Evolutionary conservation across 2,113 vertebrate genomes (phyloP).

Genomic region (Brachirus orientalis): DNA sequence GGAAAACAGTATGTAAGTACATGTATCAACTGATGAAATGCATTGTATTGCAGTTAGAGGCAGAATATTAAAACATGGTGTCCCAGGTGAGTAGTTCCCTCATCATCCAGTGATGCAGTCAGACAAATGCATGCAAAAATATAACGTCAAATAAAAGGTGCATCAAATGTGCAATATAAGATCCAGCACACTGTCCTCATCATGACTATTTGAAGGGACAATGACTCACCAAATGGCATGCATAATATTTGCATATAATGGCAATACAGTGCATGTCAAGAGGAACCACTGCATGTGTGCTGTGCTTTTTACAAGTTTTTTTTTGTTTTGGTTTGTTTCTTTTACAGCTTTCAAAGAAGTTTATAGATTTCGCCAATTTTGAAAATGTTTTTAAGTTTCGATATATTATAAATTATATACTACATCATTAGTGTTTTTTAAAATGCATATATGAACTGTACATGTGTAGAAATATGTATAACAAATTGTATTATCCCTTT

Average conservation of each 20-base stretch:
- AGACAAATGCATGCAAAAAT: conserved; percentile 13
- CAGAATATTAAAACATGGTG: not conserved
- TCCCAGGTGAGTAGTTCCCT: conserved; percentile 1
- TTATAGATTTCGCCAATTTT: conserved; percentile 27
- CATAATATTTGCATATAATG: conserved; percentile 18
- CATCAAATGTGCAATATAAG: not conserved
- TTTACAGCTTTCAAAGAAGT: not conserved
- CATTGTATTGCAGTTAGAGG: conserved; percentile 10
- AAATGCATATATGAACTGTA: no score
- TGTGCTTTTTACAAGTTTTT: no score
- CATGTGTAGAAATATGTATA: not conserved
- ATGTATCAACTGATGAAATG: conserved; percentile 21
- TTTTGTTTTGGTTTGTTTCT: not conserved
- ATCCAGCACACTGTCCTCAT: not conserved
- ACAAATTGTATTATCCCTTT: not conserved
- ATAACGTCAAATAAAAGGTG: not conserved
- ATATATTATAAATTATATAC: conserved; percentile 1
- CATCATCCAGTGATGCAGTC: conserved; percentile 11
- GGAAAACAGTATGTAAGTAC: not conserved
- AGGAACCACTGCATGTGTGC: conserved; percentile 12
- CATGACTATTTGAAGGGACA: not conserved
- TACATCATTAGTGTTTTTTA: not conserved
- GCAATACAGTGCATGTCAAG: conserved; percentile 4
- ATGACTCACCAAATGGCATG: conserved; percentile 1
- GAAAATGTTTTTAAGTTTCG: conserved; percentile 5